Conservation (phyloP, 2,888 invertebrate species). For the Cephonodes hylas region DNA sequence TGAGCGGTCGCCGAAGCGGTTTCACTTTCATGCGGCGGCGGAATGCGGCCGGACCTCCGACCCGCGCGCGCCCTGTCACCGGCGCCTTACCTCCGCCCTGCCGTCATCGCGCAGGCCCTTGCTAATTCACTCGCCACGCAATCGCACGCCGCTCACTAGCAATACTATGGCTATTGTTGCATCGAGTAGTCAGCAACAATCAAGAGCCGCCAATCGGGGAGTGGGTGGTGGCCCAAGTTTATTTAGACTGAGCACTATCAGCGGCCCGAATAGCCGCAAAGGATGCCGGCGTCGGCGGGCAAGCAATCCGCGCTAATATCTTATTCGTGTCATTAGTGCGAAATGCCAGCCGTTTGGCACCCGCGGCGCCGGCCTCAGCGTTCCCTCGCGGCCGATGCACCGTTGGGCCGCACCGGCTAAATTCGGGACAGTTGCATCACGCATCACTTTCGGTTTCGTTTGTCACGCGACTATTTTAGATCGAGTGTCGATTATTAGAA, state of each 20-base stretch:
- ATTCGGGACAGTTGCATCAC: slow-evolving; percentile 79
- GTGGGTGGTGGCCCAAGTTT: slow-evolving; percentile 41
- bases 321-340: slow-evolving; percentile 80
- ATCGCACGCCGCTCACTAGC: neutral
- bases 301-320: slow-evolving; percentile 56
- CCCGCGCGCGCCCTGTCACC: slow-evolving; percentile 59
- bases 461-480: slow-evolving; percentile 78
- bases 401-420: slow-evolving; percentile 68
- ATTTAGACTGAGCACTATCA: slow-evolving; percentile 48
- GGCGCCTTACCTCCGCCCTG: slow-evolving; percentile 33
- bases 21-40: slow-evolving; percentile 77
- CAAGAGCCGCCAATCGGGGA: neutral
- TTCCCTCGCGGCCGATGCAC: slow-evolving; percentile 72
- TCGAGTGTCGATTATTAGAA: slow-evolving; percentile 78
- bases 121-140: neutral
- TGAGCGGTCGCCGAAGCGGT: slow-evolving; percentile 68
- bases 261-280: slow-evolving; percentile 59
- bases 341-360: slow-evolving; percentile 79
- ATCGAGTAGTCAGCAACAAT: neutral
- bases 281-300: slow-evolving; percentile 52
- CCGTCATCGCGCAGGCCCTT: neutral
- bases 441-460: slow-evolving; percentile 79
- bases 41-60: slow-evolving; percentile 80
- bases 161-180: neutral
- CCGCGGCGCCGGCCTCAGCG: slow-evolving; percentile 54